A percentile compares a stretch with the other conserved stretches of the same genome.
These are phyloP conservation scores for Ploceus nigricollis DNA, from an alignment of 2,113 vertebrate genomes.

Conservation along the genomic window DNA sequence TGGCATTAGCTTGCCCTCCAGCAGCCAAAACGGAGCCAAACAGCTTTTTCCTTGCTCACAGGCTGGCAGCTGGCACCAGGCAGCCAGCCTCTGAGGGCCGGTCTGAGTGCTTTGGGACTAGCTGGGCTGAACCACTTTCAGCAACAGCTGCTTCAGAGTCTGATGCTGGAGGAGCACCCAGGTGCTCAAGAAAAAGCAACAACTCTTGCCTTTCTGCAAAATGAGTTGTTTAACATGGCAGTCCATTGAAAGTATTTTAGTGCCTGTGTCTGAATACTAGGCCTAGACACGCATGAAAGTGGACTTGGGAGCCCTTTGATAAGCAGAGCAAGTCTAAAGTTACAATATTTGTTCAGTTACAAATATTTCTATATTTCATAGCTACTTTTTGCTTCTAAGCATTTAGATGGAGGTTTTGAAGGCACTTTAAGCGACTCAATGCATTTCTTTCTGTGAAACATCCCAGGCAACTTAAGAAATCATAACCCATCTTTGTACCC, in stretches of 20 bases:
- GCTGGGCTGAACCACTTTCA: background rate
- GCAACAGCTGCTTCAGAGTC: background rate
- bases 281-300: background rate
- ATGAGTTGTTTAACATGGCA: background rate
- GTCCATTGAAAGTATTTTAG: background rate
- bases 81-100: background rate
- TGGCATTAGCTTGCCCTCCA: background rate
- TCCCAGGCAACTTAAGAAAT: background rate
- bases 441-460: background rate
- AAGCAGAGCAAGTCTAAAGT: background rate
- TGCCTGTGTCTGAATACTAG: background rate
- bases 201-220: background rate
- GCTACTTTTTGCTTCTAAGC: background rate
- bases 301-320: background rate
- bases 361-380: background rate
- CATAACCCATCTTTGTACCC: background rate
- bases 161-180: background rate
- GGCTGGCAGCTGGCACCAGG: accelerated
- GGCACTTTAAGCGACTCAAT: background rate
- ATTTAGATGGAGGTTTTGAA: background rate
- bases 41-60: background rate
- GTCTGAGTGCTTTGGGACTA: background rate
- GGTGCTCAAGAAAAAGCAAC: background rate
- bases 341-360: background rate
- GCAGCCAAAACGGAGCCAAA: background rate